A percentile compares a stretch with the other conserved stretches of the same genome.
Evolutionary conservation across 2,797 vertebrate species (phyloP).

Genomic region (Premnoplex brunnescens): DNA sequence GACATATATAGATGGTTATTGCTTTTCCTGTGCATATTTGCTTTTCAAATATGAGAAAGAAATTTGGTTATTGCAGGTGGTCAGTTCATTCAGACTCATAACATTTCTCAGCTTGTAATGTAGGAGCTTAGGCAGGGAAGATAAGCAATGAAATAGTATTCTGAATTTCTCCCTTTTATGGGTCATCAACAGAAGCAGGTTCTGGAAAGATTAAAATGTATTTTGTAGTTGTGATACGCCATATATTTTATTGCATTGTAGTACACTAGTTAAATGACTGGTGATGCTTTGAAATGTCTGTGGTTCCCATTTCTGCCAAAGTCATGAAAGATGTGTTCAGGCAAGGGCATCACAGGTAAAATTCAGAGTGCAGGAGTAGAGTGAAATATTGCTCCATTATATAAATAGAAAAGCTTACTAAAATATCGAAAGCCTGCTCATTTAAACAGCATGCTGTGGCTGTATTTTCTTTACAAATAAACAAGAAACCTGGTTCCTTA

Average conservation of each 20-base stretch:
- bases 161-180: not conserved
- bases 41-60: not conserved
- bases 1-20: not conserved
- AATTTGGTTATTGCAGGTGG: not conserved
- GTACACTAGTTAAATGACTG: not conserved
- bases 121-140: not conserved
- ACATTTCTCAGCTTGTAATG: not conserved
- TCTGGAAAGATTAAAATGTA: slow-evolving; percentile 8
- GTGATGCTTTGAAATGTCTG: not conserved
- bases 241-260: not conserved
- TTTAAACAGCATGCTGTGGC: not conserved
- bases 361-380: not conserved
- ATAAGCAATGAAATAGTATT: not conserved
- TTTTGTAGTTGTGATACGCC: not conserved
- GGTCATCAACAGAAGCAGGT: not conserved
- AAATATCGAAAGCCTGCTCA: not conserved
- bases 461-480: not conserved
- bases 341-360: not conserved
- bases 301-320: not conserved
- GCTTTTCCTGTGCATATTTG: not conserved
- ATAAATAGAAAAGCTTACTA: not conserved
- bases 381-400: slow-evolving; percentile 5
- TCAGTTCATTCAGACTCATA: not conserved
- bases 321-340: not conserved
- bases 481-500: not conserved